These are phyloP conservation scores for Halcyon smyrnensis DNA, from an alignment of 2,797 vertebrate species.

Conservation along the genomic window DNA sequence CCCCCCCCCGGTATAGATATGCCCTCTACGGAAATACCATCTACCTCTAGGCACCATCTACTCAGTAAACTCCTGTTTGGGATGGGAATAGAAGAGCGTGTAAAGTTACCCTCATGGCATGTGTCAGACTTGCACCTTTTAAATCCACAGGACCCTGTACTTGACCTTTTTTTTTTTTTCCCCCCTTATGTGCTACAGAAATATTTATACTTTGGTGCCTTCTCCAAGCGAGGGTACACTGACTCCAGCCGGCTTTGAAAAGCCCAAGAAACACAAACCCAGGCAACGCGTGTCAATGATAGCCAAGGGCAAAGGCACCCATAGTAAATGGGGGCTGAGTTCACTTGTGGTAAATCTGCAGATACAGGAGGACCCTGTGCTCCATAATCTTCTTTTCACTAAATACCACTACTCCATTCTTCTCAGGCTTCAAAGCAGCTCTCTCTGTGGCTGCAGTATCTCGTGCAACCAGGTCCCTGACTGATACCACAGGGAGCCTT, in stretches of 20 bases:
- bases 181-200: neutral
- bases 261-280: neutral
- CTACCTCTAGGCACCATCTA: accelerated
- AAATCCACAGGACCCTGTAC: neutral
- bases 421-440: neutral
- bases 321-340: neutral
- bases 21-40: neutral
- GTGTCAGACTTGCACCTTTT: neutral
- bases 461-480: neutral
- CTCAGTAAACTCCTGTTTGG: neutral
- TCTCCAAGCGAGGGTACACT: neutral
- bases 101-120: neutral
- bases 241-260: neutral
- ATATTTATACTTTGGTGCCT: neutral
- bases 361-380: neutral
- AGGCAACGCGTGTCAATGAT: neutral
- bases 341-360: neutral
- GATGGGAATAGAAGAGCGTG: neutral
- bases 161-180: neutral
- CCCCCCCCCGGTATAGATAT: neutral
- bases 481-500: neutral
- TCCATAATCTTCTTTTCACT: neutral
- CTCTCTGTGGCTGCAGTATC: neutral
- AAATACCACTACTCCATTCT: neutral
- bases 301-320: neutral